Conservation (phyloP, 37 sponge, comb jelly and placozoan species). For the Dysidea cf. avara region DNA sequence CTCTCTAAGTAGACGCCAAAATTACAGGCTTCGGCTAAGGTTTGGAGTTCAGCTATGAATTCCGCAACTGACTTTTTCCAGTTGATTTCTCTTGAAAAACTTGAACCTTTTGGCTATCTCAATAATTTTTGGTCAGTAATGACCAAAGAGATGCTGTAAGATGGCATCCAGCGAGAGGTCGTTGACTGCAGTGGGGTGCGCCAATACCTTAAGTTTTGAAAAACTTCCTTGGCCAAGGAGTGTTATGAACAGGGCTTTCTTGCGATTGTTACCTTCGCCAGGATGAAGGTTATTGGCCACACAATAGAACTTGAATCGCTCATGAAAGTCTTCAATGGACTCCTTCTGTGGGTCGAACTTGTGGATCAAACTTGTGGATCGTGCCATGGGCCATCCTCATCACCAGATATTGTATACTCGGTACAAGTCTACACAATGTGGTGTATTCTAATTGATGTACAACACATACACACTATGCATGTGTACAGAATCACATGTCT, state of each 20-base stretch:
- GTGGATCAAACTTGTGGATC: too few species aligned
- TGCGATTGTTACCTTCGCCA: background rate
- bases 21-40: background rate
- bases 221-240: background rate
- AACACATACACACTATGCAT: too few species aligned
- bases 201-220: background rate
- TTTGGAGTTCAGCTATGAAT: background rate
- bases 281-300: too few species aligned
- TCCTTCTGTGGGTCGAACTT: too few species aligned
- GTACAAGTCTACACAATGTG: too few species aligned
- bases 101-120: background rate
- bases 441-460: too few species aligned
- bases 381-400: too few species aligned
- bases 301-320: slow-evolving; percentile 1
- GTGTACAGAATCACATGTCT: too few species aligned
- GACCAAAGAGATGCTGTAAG: too few species aligned
- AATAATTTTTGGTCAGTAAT: background rate
- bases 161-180: background rate
- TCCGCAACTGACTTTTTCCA: background rate
- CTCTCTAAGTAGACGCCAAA: background rate
- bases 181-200: background rate
- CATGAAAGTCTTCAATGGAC: background rate
- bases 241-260: background rate
- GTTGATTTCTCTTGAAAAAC: background rate
- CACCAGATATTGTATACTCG: too few species aligned